Evolutionary conservation across 2,888 invertebrate genomes (phyloP).

Genomic region (Blastobasis adustella): DNA sequence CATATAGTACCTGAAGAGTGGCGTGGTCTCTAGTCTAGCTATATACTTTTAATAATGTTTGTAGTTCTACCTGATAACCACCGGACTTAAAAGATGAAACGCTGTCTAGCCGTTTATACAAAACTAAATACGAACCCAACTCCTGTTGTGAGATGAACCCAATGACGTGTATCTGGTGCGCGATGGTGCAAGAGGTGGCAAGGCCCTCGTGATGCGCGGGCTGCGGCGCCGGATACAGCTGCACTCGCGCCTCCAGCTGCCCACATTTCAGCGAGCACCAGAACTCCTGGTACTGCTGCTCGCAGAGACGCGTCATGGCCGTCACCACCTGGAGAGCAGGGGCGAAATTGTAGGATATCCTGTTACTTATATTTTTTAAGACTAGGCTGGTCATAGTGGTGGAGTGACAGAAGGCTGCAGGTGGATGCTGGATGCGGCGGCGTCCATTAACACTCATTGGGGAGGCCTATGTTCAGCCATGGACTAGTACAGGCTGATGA

Average conservation of each 20-base stretch:
- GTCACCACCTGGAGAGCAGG: conserved; percentile 34
- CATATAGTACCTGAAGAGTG: too few relatives aligned
- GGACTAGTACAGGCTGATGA: too few relatives aligned
- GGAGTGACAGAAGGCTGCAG: too few relatives aligned
- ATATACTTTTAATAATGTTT: too few relatives aligned
- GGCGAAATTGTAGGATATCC: background rate
- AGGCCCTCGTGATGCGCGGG: conserved; percentile 78
- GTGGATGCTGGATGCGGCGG: too few relatives aligned
- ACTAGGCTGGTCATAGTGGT: too few relatives aligned
- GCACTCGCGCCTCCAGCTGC: conserved; percentile 57
- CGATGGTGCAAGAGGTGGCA: conserved; percentile 74
- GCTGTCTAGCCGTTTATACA: background rate
- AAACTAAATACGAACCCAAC: conserved; percentile 63
- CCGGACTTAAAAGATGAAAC: background rate
- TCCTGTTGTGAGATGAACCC: conserved; percentile 93
- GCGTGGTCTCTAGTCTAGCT: background rate
- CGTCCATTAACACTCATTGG: too few relatives aligned
- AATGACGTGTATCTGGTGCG: conserved; percentile 85
- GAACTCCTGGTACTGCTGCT: conserved; percentile 62
- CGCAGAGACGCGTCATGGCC: conserved; percentile 54
- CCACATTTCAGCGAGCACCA: conserved; percentile 66
- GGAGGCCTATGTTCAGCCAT: too few relatives aligned
- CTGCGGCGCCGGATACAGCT: conserved; percentile 65
- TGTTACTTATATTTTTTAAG: too few relatives aligned
- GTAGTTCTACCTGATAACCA: too few relatives aligned